Base-by-base conservation (phyloP, 92 coral and sea anemone genomes). In the Metridium senile region DNA sequence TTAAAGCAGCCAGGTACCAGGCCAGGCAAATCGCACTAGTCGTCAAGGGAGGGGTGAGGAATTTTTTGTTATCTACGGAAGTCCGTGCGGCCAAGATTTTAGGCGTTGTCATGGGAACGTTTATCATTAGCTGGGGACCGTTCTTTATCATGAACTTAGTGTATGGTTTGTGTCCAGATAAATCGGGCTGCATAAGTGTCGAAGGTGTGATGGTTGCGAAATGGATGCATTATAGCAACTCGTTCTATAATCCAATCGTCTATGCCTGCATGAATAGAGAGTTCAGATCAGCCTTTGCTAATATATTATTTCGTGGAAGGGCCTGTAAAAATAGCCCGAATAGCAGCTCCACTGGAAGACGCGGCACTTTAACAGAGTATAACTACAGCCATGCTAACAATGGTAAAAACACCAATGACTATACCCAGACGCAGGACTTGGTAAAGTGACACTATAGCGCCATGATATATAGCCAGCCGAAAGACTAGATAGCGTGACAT, bases 111-210 rank as follows among this genome's bases (percentile, higher is more conserved):
- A 88, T 94, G 89, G 94, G 97, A 25, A 92, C 98, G 0, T 94
- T 94, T 54, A 89, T 94, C 1, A 83, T 94, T 68, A 86, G 98
- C 58, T 94, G 98, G 98, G 89, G 95, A n/a, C 97, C 97, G 1
- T 92, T 90, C 66, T 89, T 92, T 70, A 75, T 87, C 10, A 47
- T 94, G 74, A 94, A 94, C 81, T 47, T 94, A 27, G 90, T 89
- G 58, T 86, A 66, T 32, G 97, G 90, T 20, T 81, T 89, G 28
- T 94, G 98, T 46, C 28, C 6, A 21, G 68, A 39, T 9, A 13
- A 68, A 20, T 19, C 20, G 16, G n/a, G n/a, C n/a, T 94, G 97
- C 45, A 54, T 87, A 6, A 72, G 89, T 18, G 20, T 11, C 2
- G 84, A 91, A 43, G 79, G 90, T 1, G 84, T 94, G 18, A 81